phyloP scores from a whole-genome alignment of 1,140 invertebrate genomes.

The Penaeus chinensis region DNA sequence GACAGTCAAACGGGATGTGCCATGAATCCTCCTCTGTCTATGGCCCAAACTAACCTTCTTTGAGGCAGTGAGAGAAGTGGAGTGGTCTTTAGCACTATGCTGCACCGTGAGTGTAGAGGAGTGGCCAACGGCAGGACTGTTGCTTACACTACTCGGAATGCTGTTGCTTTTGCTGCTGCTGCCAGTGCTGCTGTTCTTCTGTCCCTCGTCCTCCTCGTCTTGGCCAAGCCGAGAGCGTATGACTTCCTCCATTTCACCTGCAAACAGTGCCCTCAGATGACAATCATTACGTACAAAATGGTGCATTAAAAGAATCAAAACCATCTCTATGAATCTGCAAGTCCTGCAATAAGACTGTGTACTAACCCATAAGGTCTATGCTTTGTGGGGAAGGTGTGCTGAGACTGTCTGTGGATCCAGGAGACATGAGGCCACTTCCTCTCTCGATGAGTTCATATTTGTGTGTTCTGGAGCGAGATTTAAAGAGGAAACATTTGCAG shows the following conservation, averaged over 20 bases:
- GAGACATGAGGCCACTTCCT: slow-evolving; percentile 45
- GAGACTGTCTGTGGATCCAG: slow-evolving; percentile 45
- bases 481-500: too few species aligned
- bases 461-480: not conserved
- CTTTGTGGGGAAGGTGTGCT: slow-evolving; percentile 47
- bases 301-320: not conserved
- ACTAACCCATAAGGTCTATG: slow-evolving; percentile 45
- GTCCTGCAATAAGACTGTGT: too few species aligned
- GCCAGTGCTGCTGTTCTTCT: not conserved
- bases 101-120: too few species aligned
- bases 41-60: too few species aligned
- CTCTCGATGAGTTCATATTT: slow-evolving; percentile 44
- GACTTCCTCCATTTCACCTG: slow-evolving; percentile 48
- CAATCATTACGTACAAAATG: not conserved
- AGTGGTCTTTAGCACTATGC: too few species aligned
- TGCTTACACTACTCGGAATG: not conserved
- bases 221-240: slow-evolving; percentile 32
- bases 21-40: too few species aligned
- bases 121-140: too few species aligned
- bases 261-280: not conserved
- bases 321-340: not conserved
- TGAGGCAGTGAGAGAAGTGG: too few species aligned
- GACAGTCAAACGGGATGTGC: too few species aligned
- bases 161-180: not conserved
- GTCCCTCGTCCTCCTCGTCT: slow-evolving; percentile 15